phyloP scores from a whole-genome alignment of 1,140 invertebrate species.

The Saccostrea glomerata region DNA sequence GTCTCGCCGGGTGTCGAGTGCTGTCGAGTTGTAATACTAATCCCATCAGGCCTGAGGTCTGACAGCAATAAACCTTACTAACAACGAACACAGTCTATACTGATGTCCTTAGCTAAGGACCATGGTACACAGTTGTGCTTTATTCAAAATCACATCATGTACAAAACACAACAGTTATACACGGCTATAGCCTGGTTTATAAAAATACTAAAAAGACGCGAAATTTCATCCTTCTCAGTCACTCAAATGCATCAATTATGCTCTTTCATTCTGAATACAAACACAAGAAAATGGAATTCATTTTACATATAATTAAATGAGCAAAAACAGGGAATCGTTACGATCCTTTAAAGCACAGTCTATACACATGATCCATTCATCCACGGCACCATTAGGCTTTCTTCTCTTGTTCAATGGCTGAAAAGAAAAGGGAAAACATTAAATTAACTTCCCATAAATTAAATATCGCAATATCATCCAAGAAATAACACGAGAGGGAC shows the following conservation, averaged over 20 bases:
- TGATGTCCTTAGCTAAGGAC: not conserved
- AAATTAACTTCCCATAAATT: not conserved
- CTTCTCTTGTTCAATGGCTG: conserved; percentile 60
- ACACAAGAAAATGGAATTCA: conserved; percentile 25
- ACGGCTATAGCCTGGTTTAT: not conserved
- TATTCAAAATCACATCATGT: not conserved
- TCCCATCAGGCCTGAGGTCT: not conserved
- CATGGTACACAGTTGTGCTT: conserved; percentile 1
- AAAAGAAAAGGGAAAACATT: conserved; percentile 30
- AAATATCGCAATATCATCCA: not conserved
- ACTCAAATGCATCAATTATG: not conserved
- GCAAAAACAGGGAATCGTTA: conserved; percentile 1
- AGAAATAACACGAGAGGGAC: not conserved
- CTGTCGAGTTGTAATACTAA: not conserved
- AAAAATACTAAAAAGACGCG: conserved; percentile 12
- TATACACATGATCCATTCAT: conserved; percentile 24
- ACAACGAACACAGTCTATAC: not conserved
- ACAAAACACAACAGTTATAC: not conserved
- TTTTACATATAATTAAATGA: conserved; percentile 34
- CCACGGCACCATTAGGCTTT: not conserved
- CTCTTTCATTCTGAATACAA: not conserved
- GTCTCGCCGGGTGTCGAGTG: not conserved
- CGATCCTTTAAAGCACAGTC: conserved; percentile 19
- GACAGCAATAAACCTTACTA: not conserved
- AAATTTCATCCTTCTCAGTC: not conserved